Conservation (phyloP, 1,140 invertebrate genomes). For the Zaprionus ghesquierei region DNA sequence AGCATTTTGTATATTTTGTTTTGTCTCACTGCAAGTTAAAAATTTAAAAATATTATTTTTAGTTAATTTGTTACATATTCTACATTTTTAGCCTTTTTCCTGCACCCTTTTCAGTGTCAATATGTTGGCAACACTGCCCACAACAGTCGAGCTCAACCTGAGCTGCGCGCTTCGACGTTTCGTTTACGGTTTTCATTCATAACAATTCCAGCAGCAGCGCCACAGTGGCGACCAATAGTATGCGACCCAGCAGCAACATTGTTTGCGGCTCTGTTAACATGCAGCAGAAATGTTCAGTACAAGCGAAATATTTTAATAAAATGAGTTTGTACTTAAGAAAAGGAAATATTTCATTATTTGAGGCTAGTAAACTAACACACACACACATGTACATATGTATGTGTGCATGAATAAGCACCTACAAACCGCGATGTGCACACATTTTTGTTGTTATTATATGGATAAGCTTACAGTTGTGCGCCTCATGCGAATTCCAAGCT, state of each 20-base stretch:
- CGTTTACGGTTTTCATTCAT: constrained; percentile 27
- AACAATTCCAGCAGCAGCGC: constrained; percentile 18
- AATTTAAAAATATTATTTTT: no score
- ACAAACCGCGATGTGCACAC: neutral
- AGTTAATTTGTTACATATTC: neutral
- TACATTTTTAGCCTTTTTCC: neutral
- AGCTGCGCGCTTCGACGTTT: constrained; percentile 7
- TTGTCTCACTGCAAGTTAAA: no score
- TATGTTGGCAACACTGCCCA: neutral
- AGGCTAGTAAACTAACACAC: neutral
- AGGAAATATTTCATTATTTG: neutral
- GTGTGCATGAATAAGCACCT: no score
- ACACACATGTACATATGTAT: neutral
- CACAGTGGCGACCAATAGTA: constrained; percentile 10
- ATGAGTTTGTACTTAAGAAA: neutral
- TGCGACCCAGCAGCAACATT: neutral
- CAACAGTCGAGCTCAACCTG: neutral
- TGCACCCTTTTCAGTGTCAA: neutral
- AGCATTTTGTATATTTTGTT: no score
- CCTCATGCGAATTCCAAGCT: neutral
- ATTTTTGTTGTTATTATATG: neutral
- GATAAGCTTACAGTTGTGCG: neutral
- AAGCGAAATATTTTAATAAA: constrained; percentile 2
- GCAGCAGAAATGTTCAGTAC: neutral
- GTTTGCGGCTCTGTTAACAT: neutral